phyloP scores from a whole-genome alignment of 2,113 vertebrate genomes.

The Oriolus oriolus region DNA sequence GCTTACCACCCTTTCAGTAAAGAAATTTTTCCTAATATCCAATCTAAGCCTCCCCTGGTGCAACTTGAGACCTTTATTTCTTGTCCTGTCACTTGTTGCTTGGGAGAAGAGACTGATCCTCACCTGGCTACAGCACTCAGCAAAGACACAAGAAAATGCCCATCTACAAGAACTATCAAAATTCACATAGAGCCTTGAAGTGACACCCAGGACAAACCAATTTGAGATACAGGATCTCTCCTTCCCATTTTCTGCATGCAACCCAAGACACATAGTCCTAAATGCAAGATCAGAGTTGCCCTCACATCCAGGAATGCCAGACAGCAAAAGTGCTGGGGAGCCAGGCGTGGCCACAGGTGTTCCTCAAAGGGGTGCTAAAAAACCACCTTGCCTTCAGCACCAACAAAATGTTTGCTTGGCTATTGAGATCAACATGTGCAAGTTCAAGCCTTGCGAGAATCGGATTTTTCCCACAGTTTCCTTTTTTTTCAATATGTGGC shows the following conservation, averaged over 20 bases:
- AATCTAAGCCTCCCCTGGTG: not conserved
- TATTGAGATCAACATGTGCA: not conserved
- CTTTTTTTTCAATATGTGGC: not conserved
- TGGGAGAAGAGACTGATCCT: not conserved
- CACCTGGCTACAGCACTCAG: not conserved
- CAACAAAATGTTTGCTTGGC: not conserved
- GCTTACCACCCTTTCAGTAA: not conserved
- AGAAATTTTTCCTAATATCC: not conserved
- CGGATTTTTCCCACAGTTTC: rapidly evolving
- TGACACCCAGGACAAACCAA: not conserved
- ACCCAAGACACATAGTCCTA: not conserved
- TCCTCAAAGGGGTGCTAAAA: not conserved
- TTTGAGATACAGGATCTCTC: not conserved
- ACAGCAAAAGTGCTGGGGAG: not conserved
- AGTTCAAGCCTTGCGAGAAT: not conserved
- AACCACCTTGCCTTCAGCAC: not conserved
- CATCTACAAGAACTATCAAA: not conserved
- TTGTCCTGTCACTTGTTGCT: not conserved
- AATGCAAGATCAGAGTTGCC: not conserved
- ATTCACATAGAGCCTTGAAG: not conserved
- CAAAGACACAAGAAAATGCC: not conserved
- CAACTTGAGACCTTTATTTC: not conserved
- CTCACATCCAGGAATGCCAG: not conserved
- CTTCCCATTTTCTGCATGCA: not conserved
- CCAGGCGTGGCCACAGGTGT: not conserved